Conservation (phyloP, 1,140 invertebrate species). For the Asobara japonica region DNA sequence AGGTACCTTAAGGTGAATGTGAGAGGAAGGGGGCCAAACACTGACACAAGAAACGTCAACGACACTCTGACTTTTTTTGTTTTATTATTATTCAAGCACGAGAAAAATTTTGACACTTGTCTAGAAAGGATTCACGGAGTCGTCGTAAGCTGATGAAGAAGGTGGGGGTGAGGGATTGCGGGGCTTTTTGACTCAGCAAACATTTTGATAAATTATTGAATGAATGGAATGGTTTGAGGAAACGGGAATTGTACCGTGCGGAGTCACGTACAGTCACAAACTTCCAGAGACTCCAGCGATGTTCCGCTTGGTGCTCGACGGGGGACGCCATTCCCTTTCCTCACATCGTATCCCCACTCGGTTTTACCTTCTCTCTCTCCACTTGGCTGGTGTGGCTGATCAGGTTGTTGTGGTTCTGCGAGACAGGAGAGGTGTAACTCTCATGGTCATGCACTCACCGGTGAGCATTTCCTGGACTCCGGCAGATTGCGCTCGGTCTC, state of each 20-base stretch:
- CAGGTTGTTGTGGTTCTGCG: neutral
- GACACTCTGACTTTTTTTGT: constrained; percentile 32
- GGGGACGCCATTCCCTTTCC: constrained; percentile 44
- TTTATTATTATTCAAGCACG: neutral
- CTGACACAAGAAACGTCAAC: constrained; percentile 58
- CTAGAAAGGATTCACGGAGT: neutral
- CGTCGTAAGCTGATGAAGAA: neutral
- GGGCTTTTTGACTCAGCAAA: neutral
- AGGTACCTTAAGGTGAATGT: too few relatives aligned
- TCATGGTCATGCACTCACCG: neutral
- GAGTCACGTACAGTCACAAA: constrained; percentile 37
- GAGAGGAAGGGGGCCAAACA: constrained; percentile 36
- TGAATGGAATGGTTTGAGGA: neutral
- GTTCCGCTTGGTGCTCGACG: constrained; percentile 35
- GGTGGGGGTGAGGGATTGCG: neutral
- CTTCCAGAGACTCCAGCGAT: constrained; percentile 42
- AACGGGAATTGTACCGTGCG: constrained; percentile 5
- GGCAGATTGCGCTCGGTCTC: neutral
- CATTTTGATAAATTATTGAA: neutral
- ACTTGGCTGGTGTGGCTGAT: neutral
- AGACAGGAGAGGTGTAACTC: neutral
- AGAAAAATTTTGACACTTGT: neutral
- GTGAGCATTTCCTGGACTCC: neutral
- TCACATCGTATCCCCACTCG: constrained; percentile 26
- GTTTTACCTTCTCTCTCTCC: neutral